Base-by-base conservation (phyloP, 2,797 vertebrate genomes). In the Cuculus canorus region DNA sequence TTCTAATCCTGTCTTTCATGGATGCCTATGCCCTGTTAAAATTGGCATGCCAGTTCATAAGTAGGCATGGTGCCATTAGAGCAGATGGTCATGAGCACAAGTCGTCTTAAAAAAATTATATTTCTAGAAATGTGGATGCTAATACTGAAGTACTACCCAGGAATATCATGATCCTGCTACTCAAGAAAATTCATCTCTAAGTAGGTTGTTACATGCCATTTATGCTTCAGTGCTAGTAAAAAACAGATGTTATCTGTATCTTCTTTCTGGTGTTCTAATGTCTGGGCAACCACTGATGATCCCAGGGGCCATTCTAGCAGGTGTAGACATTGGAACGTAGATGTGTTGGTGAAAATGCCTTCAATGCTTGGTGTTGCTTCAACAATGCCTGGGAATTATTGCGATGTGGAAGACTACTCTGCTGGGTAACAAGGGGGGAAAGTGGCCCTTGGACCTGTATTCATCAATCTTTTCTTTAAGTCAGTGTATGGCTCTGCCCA, bases 41-140 rank as follows among this genome's bases (percentile, higher is more conserved):
- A 76, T 25, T 84, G 61, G 21, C 53, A 13, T 64, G 54, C 65
- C 81, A 65, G 39, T 75, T 86, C 72, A 83, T 61, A 83, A 89
- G 85, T 39, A 87, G 95, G 90, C 82, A 64, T 53, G 9, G 11
- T 95, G 92, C 94, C 94, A 88, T 53, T 35, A 39, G 50, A 94
- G 85, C 97, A 97, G 96, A 97, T 96, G 95, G 85, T 45, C 64
- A 19, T 60, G 82, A 90, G 91, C 39, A 57, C 43, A 88, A 92
- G 59, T 52, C 45, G 1, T 78, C 65, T 86, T 90, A 85, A 33
- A 72, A 53, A 93, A 78, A 37, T 68, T 27, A 23, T 59, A 52
- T 82, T 86, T 93, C 86, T 78, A 43, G 85, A 86, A 87, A 68
- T 71, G 30, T 37, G 56, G 53, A 15, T 56, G n/a, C 47, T 59